A percentile compares a stretch with the other conserved stretches of the same genome.
Evolutionary conservation across 30 jellyfish, hydroid and myxozoan species (phyloP).

Genomic region (Clytia hemisphaerica): DNA sequence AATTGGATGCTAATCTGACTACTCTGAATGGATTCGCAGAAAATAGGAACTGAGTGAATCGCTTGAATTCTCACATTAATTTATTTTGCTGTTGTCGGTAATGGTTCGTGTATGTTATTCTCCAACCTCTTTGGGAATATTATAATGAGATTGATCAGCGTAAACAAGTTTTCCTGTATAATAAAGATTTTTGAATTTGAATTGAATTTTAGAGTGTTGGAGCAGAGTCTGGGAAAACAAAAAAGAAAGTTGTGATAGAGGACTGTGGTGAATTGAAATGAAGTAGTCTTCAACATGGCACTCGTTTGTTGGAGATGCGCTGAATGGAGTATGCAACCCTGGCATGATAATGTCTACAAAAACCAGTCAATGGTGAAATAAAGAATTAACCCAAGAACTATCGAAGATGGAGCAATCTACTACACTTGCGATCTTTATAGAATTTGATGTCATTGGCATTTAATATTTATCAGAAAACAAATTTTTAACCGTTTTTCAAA

Average conservation of each 20-base stretch:
- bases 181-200: too few species aligned
- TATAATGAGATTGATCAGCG: neutral
- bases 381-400: too few species aligned
- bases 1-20: neutral
- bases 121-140: neutral
- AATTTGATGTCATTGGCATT: too few species aligned
- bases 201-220: slow-evolving; percentile 64
- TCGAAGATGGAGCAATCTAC: too few species aligned
- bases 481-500: too few species aligned
- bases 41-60: neutral
- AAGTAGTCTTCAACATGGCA: neutral
- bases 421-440: too few species aligned
- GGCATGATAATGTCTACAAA: too few species aligned
- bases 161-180: too few species aligned
- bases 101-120: neutral
- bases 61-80: neutral
- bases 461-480: too few species aligned
- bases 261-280: slow-evolving; percentile 91
- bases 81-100: neutral
- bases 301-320: too few species aligned
- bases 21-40: neutral
- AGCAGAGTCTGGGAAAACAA: slow-evolving; percentile 71
- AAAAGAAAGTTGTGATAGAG: slow-evolving; percentile 77
- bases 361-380: too few species aligned
- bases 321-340: too few species aligned